A percentile compares a stretch with the other conserved stretches of the same genome.
Evolutionary conservation across 2,888 invertebrate genomes (phyloP).

Genomic region (Aphidius colemani): DNA sequence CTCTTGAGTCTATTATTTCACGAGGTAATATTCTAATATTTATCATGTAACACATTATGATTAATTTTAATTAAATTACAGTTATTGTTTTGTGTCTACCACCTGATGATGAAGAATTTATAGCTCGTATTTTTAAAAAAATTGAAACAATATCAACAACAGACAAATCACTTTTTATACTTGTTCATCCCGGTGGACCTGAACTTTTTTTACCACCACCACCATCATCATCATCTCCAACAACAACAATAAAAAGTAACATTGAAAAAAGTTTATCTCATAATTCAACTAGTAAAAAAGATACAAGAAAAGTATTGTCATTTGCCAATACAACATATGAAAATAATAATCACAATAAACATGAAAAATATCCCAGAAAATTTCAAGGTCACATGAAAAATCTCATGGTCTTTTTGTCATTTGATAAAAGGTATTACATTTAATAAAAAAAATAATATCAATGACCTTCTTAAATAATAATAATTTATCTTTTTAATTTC

Average conservation of each 20-base stretch:
- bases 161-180: slow-evolving; percentile 60
- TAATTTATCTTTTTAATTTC: background rate
- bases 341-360: background rate
- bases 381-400: slow-evolving; percentile 34
- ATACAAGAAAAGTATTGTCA: slow-evolving; percentile 11
- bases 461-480: background rate
- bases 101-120: slow-evolving; percentile 55
- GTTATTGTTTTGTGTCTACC: slow-evolving; percentile 63
- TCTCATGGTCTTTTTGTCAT: slow-evolving; percentile 51
- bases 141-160: slow-evolving; percentile 59
- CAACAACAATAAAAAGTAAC: background rate
- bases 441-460: background rate
- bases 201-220: slow-evolving; percentile 49
- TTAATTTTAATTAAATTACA: slow-evolving; percentile 42
- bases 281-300: slow-evolving; percentile 24
- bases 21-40: slow-evolving; percentile 57
- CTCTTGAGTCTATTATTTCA: slow-evolving; percentile 60
- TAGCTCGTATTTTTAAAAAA: slow-evolving; percentile 56
- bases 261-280: slow-evolving; percentile 6
- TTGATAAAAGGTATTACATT: slow-evolving; percentile 54
- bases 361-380: slow-evolving; percentile 26
- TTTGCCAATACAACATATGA: slow-evolving; percentile 7
- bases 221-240: slow-evolving; percentile 21
- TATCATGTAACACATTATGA: background rate
- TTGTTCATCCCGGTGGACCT: slow-evolving; percentile 57